phyloP scores from a whole-genome alignment of 2,797 vertebrate genomes.

The Sorex maritimensis region DNA sequence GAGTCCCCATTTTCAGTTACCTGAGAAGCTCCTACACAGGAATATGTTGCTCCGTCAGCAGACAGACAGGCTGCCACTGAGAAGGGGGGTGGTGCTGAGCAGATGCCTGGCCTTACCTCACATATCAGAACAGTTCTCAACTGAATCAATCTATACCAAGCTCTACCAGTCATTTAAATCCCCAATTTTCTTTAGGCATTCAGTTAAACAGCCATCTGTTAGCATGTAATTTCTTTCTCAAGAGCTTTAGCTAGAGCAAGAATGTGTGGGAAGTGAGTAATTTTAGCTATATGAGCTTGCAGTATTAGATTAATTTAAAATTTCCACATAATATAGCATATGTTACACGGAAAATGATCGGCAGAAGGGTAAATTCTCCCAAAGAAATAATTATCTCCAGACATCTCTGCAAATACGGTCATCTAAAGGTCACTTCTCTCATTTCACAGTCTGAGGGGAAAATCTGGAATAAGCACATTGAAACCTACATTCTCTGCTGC shows the following conservation, averaged over 20 bases:
- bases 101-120: not conserved
- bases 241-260: conserved; percentile 39
- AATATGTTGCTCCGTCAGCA: not conserved
- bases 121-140: not conserved
- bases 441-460: not conserved
- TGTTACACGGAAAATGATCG: conserved; percentile 30
- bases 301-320: conserved; percentile 30
- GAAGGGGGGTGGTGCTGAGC: too few relatives aligned
- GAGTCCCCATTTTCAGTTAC: conserved; percentile 25
- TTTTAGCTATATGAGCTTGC: conserved; percentile 61
- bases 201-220: conserved; percentile 8
- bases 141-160: not conserved
- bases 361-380: not conserved
- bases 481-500: not conserved
- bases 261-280: not conserved
- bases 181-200: conserved; percentile 33
- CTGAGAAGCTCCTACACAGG: not conserved
- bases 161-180: not conserved
- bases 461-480: not conserved
- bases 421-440: not conserved
- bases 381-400: conserved; percentile 44
- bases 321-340: conserved; percentile 47
- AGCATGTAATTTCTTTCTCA: not conserved
- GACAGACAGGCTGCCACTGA: not conserved
- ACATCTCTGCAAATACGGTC: not conserved